Evolutionary conservation across 30 jellyfish, hydroid and myxozoan genomes (phyloP), one percentile per base, ranked within the genome.

Genomic region (Pelagia noctiluca): DNA sequence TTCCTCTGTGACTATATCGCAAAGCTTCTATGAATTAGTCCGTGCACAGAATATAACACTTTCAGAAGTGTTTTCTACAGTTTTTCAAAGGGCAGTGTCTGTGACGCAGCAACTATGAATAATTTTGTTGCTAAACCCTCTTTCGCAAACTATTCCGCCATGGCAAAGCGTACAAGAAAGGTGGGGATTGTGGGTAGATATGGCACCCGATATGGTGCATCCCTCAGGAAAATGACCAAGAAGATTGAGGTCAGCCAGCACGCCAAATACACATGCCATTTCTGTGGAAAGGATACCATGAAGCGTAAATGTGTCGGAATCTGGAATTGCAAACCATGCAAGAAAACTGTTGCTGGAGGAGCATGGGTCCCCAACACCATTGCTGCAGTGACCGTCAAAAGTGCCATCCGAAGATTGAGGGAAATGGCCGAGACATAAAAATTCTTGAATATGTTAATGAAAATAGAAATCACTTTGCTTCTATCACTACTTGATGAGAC

Each of bases 141-240:
- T 3, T 23, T 23, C 28, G 23, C 16, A 38, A 63, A 53, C 5
- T 13, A 3, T 3, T 47, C 0, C 13, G 46, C 32, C 2, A 42
- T 67, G 23, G 50, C 50, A 18, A 12, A 31, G 10, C 3, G n/a
- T 0, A 10, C 35, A 2, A 25, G 30, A 0, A 95, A 95, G 84
- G 99, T 88, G 61, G 99, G 99, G 25, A 95, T 95, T 24, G 93
- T 77, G 46, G 99, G 99, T 37, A 95, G 89, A 68, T 95, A 95
- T 81, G 99, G 97, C 35, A 95, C 99, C 86, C 57, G 99, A 23
- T 95, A 95, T 85, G 99, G 99, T 95, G 97, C 99, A 49, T 95
- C 99, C 25, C 91, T 95, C 19, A 71, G 99, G 75, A 95, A 95
- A 76, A 88, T 90, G 97, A 96, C 96, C 35, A 95, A 95, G 77